phyloP scores from a whole-genome alignment of 2,888 invertebrate species.

The Fragum whitleyi region DNA sequence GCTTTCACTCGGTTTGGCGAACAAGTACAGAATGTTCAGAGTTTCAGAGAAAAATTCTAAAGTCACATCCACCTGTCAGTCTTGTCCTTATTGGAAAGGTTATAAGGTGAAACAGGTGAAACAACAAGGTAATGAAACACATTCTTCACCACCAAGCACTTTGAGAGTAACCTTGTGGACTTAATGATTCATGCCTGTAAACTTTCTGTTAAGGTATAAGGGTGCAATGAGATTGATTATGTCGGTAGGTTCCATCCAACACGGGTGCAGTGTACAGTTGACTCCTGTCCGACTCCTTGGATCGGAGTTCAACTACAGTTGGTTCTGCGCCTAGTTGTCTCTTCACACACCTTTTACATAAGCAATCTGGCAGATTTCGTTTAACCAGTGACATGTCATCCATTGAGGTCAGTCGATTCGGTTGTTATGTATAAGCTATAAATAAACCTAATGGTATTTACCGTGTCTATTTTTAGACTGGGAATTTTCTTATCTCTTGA shows the following conservation, averaged over 20 bases:
- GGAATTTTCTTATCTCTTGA: too few relatives aligned
- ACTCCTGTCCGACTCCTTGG: conserved; percentile 3
- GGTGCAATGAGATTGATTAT: not conserved
- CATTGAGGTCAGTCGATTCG: too few relatives aligned
- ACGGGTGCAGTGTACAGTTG: not conserved
- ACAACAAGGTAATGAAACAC: too few relatives aligned
- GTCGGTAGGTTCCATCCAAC: not conserved
- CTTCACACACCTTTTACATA: conserved; percentile 14
- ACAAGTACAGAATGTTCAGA: too few relatives aligned
- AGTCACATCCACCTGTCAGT: not conserved
- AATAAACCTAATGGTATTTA: too few relatives aligned
- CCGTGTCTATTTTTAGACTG: too few relatives aligned
- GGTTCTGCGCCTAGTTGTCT: not conserved
- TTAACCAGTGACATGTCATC: too few relatives aligned
- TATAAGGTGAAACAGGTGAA: too few relatives aligned
- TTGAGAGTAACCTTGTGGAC: not conserved
- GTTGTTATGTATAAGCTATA: too few relatives aligned
- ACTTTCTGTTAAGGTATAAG: not conserved
- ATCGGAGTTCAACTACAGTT: not conserved
- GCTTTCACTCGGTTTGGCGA: not conserved
- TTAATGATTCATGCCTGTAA: not conserved
- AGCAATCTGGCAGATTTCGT: conserved; percentile 9
- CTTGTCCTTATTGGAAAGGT: not conserved
- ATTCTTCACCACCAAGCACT: not conserved
- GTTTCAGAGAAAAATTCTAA: not conserved